Base-by-base conservation (phyloP, 2,888 invertebrate species). In the Drosophila neotestacea region DNA sequence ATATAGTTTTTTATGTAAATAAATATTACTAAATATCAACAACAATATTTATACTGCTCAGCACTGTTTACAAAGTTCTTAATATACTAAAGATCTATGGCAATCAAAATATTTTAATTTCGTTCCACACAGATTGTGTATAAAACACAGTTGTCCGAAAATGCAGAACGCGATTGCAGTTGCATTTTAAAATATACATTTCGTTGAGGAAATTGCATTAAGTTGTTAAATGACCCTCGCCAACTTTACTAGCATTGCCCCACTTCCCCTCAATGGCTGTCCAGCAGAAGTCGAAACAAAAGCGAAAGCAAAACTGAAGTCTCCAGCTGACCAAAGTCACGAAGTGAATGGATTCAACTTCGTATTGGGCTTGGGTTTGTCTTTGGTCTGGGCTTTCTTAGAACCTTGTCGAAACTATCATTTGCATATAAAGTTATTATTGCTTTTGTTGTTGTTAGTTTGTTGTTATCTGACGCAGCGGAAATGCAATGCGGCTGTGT, bases 381-480 rank as follows among this genome's bases (percentile, higher is more conserved):
- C 22, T 22, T 1, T 22, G 22, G 22, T 2, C 22, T 69, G 59
- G 46, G 47, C 58, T 60, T 38, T 67, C 38, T 52, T 28, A 65
- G 79, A 64, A 78, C 72, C 67, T 59, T 72, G 64, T 30, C 51
- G 54, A 41, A 44, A 66, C 58, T 54, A 63, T 58, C 41, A 88
- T 84, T 88, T 87, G 88, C 84, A 85, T 87, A 82, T 46, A 38
- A 70, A 75, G 52, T 63, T 67, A 56, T 65, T 54, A 56, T 48
- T 44, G 39, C 58, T 64, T 52, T 62, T 56, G 48, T 13, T 41
- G 44, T 50, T 61, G 51, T 44, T 61, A n/a, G 64, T 38, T 60
- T 68, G 61, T 70, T 72, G 74, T 67, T 73, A 60, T 64, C 86
- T 82, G 82, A 83, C 82, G 82, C 82, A 83, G 84, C 88, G 82